These are phyloP conservation scores for Yasuhikotakia modesta DNA, from an alignment of 2,797 vertebrate species.

Conservation along the genomic window DNA sequence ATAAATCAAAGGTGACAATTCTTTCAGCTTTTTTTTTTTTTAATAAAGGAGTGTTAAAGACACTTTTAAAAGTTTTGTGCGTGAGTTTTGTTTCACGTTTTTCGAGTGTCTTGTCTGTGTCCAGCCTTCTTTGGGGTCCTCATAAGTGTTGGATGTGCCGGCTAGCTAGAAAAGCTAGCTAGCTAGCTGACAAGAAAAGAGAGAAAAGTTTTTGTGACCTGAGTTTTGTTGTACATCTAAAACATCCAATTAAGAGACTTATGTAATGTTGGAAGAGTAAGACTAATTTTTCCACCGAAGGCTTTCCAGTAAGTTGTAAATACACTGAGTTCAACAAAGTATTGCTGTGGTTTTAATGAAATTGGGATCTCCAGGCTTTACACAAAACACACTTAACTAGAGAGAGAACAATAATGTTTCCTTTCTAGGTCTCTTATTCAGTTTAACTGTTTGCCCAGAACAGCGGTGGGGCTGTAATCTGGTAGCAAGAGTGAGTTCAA, in stretches of 20 bases:
- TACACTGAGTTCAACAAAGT: neutral
- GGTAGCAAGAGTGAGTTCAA: conserved; percentile 41
- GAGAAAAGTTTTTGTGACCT: neutral
- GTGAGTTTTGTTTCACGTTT: neutral
- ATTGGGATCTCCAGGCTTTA: neutral
- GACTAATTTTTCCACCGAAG: neutral
- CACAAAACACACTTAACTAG: neutral
- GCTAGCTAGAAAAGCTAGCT: conserved; percentile 80
- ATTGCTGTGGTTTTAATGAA: conserved; percentile 28
- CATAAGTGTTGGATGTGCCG: conserved; percentile 81
- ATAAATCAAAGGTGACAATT: conserved; percentile 56
- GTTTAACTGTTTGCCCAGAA: conserved; percentile 15
- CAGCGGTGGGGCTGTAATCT: conserved; percentile 30
- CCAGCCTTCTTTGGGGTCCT: conserved; percentile 62
- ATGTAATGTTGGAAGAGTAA: neutral
- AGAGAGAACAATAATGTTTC: conserved; percentile 2
- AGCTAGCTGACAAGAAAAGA: conserved; percentile 6
- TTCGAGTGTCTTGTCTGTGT: conserved; percentile 73
- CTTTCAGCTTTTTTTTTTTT: conserved; percentile 1
- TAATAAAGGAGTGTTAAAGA: conserved; percentile 12
- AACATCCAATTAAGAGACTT: neutral
- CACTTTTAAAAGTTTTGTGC: neutral
- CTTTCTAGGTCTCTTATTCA: conserved; percentile 21
- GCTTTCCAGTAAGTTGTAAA: neutral
- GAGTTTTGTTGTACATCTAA: neutral